Evolutionary conservation across 2,797 vertebrate species (phyloP).

Genomic region (Spinus olivaceus): DNA sequence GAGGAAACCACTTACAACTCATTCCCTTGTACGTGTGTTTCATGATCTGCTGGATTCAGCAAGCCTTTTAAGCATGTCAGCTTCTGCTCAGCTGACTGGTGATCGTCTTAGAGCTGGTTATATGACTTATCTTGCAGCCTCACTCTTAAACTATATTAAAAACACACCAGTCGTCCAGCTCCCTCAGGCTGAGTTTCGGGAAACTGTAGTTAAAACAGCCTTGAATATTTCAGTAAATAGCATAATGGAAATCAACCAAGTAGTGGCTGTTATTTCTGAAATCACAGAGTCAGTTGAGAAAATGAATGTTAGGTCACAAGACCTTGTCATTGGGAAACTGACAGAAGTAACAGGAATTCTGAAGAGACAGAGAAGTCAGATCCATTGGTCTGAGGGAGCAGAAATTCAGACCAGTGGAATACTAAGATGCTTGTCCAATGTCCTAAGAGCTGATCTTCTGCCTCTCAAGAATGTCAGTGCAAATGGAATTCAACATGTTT

Average conservation of each 20-base stretch:
- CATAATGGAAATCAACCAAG: slow-evolving; percentile 54
- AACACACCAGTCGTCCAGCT: not conserved
- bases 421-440: slow-evolving; percentile 59
- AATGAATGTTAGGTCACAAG: not conserved
- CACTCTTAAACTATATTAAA: slow-evolving; percentile 57
- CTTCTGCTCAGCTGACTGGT: not conserved
- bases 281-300: slow-evolving; percentile 40
- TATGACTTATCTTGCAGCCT: slow-evolving; percentile 54
- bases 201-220: slow-evolving; percentile 49
- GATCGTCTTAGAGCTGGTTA: slow-evolving; percentile 55
- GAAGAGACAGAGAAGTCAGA: not conserved
- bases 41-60: not conserved
- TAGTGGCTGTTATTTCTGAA: slow-evolving; percentile 41
- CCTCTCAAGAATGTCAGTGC: not conserved
- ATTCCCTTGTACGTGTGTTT: not conserved
- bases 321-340: slow-evolving; percentile 7
- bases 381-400: slow-evolving; percentile 33
- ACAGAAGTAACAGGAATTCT: slow-evolving; percentile 26
- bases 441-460: slow-evolving; percentile 55
- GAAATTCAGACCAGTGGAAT: slow-evolving; percentile 65
- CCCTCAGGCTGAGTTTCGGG: not conserved
- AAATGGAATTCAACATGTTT: not conserved
- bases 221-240: not conserved
- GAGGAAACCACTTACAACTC: not conserved
- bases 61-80: not conserved